Evolutionary conservation across 2,888 invertebrate species (phyloP), one percentile per base, ranked within the genome.

Genomic region (Abscondita cerata): DNA sequence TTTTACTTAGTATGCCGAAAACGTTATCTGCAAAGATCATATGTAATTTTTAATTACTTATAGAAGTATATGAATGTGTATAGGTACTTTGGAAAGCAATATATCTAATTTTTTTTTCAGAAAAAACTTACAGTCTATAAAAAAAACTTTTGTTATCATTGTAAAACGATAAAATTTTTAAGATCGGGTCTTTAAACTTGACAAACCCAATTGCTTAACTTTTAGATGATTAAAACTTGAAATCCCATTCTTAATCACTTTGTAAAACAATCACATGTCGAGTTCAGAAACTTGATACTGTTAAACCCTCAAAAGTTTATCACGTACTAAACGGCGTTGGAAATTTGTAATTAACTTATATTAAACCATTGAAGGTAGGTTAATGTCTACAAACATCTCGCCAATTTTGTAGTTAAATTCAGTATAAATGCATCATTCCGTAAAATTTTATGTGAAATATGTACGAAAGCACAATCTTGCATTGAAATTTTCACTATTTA

Each of bases 201-300:
- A n/a, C n/a, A n/a, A n/a, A n/a, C n/a, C n/a, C 25, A 25, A 25
- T 25, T 25, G 25, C 53, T 58, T 62, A 58, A 62, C 31, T 62
- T 55, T 44, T 13, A 58, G 25, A 52, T 50, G 52, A 44, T 58
- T 50, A 46, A 62, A 62, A 58, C 58, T 62, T 62, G 52, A 57
- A 62, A 58, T 58, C 62, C 56, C 44, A 46, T 53, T 58, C 52
- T 38, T 62, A 52, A 19, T 57, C 53, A 48, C 44, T 62, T 62
- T 56, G 53, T 62, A 62, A 57, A 50, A 53, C 57, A 58, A 58
- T 62, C 62, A 62, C 62, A 62, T 54, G 52, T 57, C 12, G 48
- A 15, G 19, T 33, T 33, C 13, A 9, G 19, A 13, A 48, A 50
- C 41, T 57, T 50, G 38, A 25, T 50, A 33, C 50, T 38, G 36